Evolutionary conservation across 2,888 invertebrate genomes (phyloP), one percentile per base, ranked within the genome.

Genomic region (Germaria angustata): DNA sequence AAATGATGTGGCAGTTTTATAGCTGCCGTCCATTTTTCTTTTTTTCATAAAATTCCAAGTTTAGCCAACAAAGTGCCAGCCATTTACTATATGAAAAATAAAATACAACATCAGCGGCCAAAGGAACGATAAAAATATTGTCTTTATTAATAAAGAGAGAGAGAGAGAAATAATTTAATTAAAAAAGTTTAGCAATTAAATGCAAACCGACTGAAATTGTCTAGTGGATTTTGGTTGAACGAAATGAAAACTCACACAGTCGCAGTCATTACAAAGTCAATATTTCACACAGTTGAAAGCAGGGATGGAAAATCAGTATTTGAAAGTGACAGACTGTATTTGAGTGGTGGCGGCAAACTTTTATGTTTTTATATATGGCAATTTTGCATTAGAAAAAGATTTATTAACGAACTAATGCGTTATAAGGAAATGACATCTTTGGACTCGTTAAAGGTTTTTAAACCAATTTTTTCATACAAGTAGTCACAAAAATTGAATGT

Each of bases 101-200:
- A 32, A 55, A 34, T 11, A 36, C 59, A 55, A 55, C 13, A 61
- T 34, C 51, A 20, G 20, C 5, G 11, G 20, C 20, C 22, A 34
- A 69, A 6, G 20, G 20, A 41, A 59, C 24, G 7, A 15, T 13
- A 49, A 28, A 57, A 59, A 57, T 72, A 61, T 75, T 65, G 24
- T 65, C 53, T 44, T 55, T 65, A 24, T 65, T 55, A 57, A 66
- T 53, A 46, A 9, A 34, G 7, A 17, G 13, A 44, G 9, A 15
- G 3, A 15, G 36, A 51, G 9, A 65, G 6, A 76, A 81, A 81
- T 79, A 79, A 85, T 84, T 85, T 85, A 85, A 85, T 85, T 85
- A 85, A 85, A 85, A 84, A 85, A 85, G 79, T 85, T 85, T 85
- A 61, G 83, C 85, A 85, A 85, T 85, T 85, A 85, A 85, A 85